These are phyloP conservation scores for Manduca sexta DNA, from an alignment of 1,140 invertebrate genomes.

Conservation along the genomic window DNA sequence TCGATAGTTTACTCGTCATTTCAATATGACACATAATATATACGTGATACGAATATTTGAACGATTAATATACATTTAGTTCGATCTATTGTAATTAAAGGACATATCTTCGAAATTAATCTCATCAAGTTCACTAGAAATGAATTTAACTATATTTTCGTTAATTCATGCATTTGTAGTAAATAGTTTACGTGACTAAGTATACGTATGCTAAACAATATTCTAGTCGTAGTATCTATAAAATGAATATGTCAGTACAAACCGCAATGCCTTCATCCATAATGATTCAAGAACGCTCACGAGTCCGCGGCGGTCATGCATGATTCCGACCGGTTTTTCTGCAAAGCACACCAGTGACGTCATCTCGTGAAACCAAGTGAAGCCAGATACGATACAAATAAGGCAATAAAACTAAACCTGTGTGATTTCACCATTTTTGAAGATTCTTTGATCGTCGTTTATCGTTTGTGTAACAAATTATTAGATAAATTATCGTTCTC, in stretches of 20 bases:
- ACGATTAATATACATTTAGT: too few species aligned
- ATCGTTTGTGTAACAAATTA: too few species aligned
- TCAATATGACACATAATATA: constrained; percentile 26
- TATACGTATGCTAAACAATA: too few species aligned
- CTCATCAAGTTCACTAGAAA: too few species aligned
- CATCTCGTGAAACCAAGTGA: constrained; percentile 24
- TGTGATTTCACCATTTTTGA: not conserved
- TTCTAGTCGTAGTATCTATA: too few species aligned
- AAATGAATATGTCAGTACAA: constrained; percentile 14
- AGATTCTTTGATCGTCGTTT: not conserved
- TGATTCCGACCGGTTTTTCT: constrained; percentile 58
- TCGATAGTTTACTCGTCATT: constrained; percentile 18
- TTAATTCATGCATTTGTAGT: too few species aligned
- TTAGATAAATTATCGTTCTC: too few species aligned
- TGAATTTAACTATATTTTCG: too few species aligned
- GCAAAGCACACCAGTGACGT: constrained; percentile 39
- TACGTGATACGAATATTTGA: too few species aligned
- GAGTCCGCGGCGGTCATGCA: constrained; percentile 50
- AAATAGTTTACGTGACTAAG: too few species aligned
- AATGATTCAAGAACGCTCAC: constrained; percentile 48
- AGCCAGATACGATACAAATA: constrained; percentile 22
- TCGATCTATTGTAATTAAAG: too few species aligned
- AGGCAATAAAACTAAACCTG: constrained; percentile 18
- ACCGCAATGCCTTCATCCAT: constrained; percentile 10
- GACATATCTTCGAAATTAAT: too few species aligned